phyloP scores from a whole-genome alignment of 2,797 vertebrate genomes.

The Gymnothorax javanicus region DNA sequence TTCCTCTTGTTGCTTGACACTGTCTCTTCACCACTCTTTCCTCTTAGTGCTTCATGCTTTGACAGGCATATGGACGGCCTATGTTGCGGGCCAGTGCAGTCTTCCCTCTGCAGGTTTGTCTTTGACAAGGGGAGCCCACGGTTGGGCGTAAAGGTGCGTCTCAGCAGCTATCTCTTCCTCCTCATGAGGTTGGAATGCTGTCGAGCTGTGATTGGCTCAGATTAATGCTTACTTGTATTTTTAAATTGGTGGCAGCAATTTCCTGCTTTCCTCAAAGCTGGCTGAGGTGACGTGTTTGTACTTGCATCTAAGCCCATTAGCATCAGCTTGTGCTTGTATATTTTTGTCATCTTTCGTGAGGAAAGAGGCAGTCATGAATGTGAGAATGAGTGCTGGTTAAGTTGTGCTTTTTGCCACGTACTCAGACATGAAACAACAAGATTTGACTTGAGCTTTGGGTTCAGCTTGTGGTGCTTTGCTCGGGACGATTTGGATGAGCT shows the following conservation, averaged over 20 bases:
- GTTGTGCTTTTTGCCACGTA: not conserved
- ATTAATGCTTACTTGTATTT: not conserved
- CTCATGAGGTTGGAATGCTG: not conserved
- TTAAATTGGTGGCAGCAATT: not conserved
- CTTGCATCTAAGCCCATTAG: not conserved
- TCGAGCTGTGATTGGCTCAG: not conserved
- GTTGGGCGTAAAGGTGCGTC: constrained; percentile 6
- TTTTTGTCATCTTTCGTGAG: not conserved
- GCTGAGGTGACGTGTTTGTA: not conserved
- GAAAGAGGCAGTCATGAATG: not conserved
- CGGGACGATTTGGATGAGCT: not conserved
- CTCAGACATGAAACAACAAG: not conserved
- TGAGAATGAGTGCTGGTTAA: not conserved
- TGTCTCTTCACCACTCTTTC: not conserved
- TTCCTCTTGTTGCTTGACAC: not conserved
- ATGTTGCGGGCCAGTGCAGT: constrained; percentile 3
- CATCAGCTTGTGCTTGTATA: not conserved
- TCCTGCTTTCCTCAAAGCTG: not conserved
- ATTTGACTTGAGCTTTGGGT: not conserved
- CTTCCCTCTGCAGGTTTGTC: constrained; percentile 52
- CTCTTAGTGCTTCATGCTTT: not conserved
- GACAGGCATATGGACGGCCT: constrained; percentile 1
- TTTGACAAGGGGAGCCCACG: constrained; percentile 43
- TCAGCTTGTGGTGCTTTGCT: not conserved
- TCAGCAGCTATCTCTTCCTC: not conserved